phyloP scores from a whole-genome alignment of 2,113 vertebrate species.

The Rhinopomastus cyanomelas region DNA sequence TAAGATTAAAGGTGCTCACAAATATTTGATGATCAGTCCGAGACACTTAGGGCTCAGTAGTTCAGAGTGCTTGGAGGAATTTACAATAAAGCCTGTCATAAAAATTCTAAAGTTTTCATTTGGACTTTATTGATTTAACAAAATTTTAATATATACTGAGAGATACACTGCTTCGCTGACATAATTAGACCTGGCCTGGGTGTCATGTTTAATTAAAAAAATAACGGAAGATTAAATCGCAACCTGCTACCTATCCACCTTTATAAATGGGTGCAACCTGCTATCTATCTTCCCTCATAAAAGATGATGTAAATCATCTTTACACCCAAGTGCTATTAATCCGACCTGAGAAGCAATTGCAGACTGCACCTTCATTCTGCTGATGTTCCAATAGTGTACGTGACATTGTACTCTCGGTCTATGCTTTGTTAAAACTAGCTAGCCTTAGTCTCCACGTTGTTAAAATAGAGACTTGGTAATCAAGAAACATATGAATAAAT shows the following conservation, averaged over 20 bases:
- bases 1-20: background rate
- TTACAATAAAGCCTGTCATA: background rate
- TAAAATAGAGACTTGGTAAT: background rate
- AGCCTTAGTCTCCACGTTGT: background rate
- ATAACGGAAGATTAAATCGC: background rate
- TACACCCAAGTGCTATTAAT: background rate
- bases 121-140: background rate
- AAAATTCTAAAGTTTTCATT: background rate
- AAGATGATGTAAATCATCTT: constrained; percentile 8
- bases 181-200: background rate
- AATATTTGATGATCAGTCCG: background rate
- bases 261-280: background rate
- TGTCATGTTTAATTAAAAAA: background rate
- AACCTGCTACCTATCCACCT: constrained; percentile 8
- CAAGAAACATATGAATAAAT: background rate
- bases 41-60: background rate
- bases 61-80: background rate
- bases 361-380: background rate
- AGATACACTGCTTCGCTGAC: background rate
- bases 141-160: background rate
- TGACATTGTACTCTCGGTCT: background rate
- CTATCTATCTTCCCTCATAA: background rate
- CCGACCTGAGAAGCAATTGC: background rate
- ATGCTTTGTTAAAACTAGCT: background rate
- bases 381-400: background rate